These are phyloP conservation scores for Mus caroli DNA, from an alignment of 2,797 vertebrate species.

Conservation along the genomic window DNA sequence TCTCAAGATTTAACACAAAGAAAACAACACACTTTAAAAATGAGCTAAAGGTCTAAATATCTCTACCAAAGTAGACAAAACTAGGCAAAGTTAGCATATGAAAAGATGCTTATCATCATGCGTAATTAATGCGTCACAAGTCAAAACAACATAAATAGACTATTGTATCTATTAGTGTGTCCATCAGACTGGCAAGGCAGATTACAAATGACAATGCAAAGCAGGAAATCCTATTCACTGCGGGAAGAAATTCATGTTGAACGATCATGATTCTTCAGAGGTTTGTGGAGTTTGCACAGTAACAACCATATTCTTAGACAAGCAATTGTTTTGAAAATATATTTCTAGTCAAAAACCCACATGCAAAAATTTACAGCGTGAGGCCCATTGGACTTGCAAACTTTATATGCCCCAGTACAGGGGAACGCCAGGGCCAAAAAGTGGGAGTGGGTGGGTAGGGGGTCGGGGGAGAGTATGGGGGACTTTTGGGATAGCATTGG, in stretches of 20 bases:
- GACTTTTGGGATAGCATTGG: too few species aligned
- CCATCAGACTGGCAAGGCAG: background rate
- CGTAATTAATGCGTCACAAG: background rate
- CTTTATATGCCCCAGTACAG: too few species aligned
- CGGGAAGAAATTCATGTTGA: background rate
- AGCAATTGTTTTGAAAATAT: background rate
- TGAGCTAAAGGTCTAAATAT: background rate
- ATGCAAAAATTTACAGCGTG: background rate
- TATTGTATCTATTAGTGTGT: too few species aligned
- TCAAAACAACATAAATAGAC: background rate
- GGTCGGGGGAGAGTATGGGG: too few species aligned
- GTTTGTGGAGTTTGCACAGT: background rate
- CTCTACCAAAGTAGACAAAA: background rate
- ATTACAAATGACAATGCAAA: background rate
- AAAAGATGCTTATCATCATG: background rate
- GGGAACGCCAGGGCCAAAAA: too few species aligned
- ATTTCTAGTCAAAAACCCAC: background rate
- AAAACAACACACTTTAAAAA: background rate
- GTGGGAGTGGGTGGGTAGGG: too few species aligned
- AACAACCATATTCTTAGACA: background rate
- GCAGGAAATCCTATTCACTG: background rate
- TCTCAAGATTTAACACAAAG: background rate
- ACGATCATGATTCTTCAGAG: background rate
- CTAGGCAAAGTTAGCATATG: background rate
- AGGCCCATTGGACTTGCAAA: too few species aligned